These are phyloP conservation scores for Gymnobelideus leadbeateri DNA, from an alignment of 2,113 vertebrate genomes.

Conservation along the genomic window DNA sequence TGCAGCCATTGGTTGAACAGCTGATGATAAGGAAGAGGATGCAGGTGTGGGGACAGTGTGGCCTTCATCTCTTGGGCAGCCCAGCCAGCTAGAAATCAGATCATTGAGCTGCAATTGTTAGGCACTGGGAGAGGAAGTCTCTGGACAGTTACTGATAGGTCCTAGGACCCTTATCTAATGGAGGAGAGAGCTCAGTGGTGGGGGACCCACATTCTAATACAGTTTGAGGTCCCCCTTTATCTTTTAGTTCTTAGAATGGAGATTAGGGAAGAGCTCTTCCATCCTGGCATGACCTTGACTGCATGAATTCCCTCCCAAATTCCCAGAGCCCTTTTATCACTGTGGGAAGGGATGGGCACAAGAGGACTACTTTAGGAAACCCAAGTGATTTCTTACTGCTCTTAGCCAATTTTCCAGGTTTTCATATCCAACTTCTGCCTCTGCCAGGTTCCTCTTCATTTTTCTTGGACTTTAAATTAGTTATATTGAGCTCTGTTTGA, in stretches of 20 bases:
- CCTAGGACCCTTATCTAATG: background rate
- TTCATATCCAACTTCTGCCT: background rate
- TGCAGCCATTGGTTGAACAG: conserved; percentile 95
- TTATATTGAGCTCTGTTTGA: conserved; percentile 3
- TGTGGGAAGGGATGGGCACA: conserved; percentile 96
- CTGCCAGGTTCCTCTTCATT: background rate
- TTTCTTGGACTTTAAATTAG: background rate
- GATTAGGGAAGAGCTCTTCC: background rate
- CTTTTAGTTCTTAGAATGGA: background rate
- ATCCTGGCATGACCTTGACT: background rate
- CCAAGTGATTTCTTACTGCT: background rate
- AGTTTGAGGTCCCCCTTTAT: background rate
- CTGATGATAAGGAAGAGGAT: conserved; percentile 99
- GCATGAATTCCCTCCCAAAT: conserved; percentile 58
- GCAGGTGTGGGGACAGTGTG: conserved; percentile 88
- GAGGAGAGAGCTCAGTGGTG: background rate
- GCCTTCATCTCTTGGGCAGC: background rate
- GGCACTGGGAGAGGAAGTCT: background rate
- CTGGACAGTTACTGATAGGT: background rate
- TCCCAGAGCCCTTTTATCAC: conserved; percentile 97
- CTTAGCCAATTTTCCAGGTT: background rate
- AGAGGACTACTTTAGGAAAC: conserved; percentile 94
- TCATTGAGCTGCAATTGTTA: background rate
- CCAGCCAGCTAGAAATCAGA: background rate
- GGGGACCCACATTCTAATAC: background rate